phyloP scores from a whole-genome alignment of 23 tunicate species.

The Oikopleura dioica region DNA sequence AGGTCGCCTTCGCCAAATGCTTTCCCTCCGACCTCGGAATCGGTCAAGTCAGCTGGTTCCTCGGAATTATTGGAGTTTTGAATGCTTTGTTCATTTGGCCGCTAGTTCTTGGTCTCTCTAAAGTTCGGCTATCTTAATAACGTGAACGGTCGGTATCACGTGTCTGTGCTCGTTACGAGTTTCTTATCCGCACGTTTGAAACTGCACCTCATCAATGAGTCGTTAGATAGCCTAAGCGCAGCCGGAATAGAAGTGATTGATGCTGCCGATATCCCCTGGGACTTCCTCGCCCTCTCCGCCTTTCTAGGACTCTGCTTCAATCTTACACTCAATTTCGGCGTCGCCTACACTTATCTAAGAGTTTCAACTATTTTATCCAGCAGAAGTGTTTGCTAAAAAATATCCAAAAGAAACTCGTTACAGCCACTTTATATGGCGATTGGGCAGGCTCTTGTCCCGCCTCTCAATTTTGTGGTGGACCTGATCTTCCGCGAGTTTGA shows the following conservation, averaged over 20 bases:
- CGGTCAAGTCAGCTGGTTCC: background rate
- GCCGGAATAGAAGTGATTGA: background rate
- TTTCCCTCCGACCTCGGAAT: background rate
- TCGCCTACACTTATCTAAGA: background rate
- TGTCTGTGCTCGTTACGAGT: too few species aligned
- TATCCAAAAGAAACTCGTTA: too few species aligned
- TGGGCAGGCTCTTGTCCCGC: background rate
- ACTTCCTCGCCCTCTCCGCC: background rate
- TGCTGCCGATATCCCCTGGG: background rate
- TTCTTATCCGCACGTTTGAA: too few species aligned
- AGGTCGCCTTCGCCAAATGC: background rate
- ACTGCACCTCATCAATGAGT: too few species aligned
- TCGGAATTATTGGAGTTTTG: background rate
- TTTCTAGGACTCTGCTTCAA: background rate
- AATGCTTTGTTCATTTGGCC: background rate
- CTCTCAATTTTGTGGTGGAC: background rate
- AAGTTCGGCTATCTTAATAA: too few species aligned
- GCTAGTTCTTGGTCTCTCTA: background rate
- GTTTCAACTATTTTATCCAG: too few species aligned
- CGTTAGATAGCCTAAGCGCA: too few species aligned
- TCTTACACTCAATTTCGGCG: background rate
- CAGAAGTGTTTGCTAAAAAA: too few species aligned
- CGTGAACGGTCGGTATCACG: too few species aligned
- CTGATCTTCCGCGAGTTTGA: background rate
- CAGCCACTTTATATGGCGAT: conserved; percentile 22